Evolutionary conservation across 2,113 vertebrate genomes (phyloP).

Genomic region (Salvelinus sp.): DNA sequence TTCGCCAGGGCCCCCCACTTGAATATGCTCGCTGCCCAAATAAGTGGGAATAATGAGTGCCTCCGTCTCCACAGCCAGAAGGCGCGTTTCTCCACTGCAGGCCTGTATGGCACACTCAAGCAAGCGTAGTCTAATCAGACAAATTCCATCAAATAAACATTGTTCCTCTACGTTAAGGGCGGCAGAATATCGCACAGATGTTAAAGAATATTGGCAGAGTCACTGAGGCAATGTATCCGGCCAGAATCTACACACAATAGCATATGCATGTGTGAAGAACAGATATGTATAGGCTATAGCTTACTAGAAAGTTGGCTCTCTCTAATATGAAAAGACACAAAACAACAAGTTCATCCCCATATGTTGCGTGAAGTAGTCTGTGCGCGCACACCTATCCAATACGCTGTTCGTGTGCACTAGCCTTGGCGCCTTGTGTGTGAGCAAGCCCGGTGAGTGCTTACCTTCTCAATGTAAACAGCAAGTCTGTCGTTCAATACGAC

Average conservation of each 20-base stretch:
- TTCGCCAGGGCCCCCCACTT: neutral
- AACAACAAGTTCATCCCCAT: neutral
- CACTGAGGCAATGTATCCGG: no score
- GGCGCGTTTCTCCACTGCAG: conserved; percentile 24
- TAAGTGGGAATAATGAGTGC: conserved; percentile 34
- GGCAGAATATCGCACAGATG: neutral
- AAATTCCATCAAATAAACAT: conserved; percentile 31
- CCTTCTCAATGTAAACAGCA: conserved; percentile 72
- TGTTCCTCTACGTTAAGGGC: neutral
- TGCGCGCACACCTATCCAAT: neutral
- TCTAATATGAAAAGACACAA: neutral
- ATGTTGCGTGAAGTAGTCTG: neutral
- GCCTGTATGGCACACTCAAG: conserved; percentile 19
- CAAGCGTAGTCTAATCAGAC: conserved; percentile 25
- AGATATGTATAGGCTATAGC: neutral
- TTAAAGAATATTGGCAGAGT: neutral
- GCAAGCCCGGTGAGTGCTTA: conserved; percentile 13
- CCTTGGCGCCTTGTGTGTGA: neutral
- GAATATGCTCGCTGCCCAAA: conserved; percentile 11
- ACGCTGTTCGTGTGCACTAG: neutral
- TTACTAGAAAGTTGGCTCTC: no score
- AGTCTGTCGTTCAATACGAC: conserved; percentile 74
- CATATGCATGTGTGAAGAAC: neutral
- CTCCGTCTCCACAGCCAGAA: conserved; percentile 17
- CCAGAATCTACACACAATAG: neutral